Evolutionary conservation across 2,888 invertebrate species (phyloP).

Genomic region (Synergus umbraculus): DNA sequence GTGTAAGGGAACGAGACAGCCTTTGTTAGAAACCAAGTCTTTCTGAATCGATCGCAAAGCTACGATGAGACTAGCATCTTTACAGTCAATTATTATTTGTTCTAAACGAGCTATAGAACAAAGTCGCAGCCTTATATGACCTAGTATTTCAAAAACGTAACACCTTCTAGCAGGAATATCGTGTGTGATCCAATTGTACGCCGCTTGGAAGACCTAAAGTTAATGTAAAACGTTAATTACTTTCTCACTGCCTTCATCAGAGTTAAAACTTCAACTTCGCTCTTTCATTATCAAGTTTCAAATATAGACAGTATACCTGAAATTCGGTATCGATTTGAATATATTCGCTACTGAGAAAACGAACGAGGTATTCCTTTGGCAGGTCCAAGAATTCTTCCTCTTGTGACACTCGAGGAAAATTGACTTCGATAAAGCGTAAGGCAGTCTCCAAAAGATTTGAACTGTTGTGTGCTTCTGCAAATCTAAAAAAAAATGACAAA

Average conservation of each 20-base stretch:
- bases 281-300: not conserved
- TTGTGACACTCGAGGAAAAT: slow-evolving; percentile 88
- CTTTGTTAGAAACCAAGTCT: slow-evolving; percentile 87
- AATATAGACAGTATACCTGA: slow-evolving; percentile 81
- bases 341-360: slow-evolving; percentile 90
- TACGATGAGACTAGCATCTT: slow-evolving; percentile 88
- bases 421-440: slow-evolving; percentile 88
- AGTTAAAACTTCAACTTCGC: too few species aligned
- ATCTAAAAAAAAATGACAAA: slow-evolving; percentile 78
- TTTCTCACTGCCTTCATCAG: not conserved
- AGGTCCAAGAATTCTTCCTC: slow-evolving; percentile 93
- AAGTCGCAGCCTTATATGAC: slow-evolving; percentile 89
- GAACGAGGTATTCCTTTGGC: slow-evolving; percentile 87
- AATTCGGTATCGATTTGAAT: slow-evolving; percentile 93
- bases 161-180: slow-evolving; percentile 87
- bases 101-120: slow-evolving; percentile 90
- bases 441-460: slow-evolving; percentile 87
- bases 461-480: slow-evolving; percentile 93
- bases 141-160: slow-evolving; percentile 91
- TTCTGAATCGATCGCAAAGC: slow-evolving; percentile 89
- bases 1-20: slow-evolving; percentile 86
- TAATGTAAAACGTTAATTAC: slow-evolving; percentile 24
- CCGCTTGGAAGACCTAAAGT: slow-evolving; percentile 87
- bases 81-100: slow-evolving; percentile 86
- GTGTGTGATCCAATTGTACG: slow-evolving; percentile 91